Conservation (phyloP, 2,113 vertebrate species). For the Oriolus oriolus region DNA sequence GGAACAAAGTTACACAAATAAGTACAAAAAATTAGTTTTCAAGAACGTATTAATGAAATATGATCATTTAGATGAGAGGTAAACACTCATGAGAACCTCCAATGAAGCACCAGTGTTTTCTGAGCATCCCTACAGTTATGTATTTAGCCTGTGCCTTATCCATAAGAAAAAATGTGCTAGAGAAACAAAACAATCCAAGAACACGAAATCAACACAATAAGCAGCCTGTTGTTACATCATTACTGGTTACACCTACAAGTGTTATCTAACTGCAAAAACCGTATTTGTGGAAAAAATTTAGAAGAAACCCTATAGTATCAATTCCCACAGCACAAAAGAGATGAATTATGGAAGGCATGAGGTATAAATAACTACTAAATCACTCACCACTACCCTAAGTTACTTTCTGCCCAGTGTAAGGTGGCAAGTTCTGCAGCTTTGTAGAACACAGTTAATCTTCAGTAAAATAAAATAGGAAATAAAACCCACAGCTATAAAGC, state of each 20-base stretch:
- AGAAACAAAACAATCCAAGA: neutral
- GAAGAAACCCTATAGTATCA: neutral
- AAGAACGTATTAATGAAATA: neutral
- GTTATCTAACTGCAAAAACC: neutral
- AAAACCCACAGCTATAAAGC: neutral
- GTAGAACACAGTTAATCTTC: neutral
- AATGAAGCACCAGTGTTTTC: neutral
- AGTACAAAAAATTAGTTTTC: neutral
- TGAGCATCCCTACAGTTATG: neutral
- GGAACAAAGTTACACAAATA: constrained; percentile 40
- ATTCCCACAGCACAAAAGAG: neutral
- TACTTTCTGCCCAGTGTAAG: neutral
- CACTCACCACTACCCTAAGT: neutral
- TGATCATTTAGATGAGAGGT: accelerated
- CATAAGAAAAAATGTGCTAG: neutral
- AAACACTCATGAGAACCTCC: neutral
- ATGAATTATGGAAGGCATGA: neutral
- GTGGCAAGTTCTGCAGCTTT: neutral
- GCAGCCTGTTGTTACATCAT: neutral
- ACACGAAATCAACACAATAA: neutral
- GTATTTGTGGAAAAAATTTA: neutral
- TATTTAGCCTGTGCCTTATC: neutral
- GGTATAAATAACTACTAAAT: neutral
- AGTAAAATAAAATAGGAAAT: neutral
- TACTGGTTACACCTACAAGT: neutral